Conservation (phyloP, 1,140 invertebrate species). For the Bombus fervidus region DNA sequence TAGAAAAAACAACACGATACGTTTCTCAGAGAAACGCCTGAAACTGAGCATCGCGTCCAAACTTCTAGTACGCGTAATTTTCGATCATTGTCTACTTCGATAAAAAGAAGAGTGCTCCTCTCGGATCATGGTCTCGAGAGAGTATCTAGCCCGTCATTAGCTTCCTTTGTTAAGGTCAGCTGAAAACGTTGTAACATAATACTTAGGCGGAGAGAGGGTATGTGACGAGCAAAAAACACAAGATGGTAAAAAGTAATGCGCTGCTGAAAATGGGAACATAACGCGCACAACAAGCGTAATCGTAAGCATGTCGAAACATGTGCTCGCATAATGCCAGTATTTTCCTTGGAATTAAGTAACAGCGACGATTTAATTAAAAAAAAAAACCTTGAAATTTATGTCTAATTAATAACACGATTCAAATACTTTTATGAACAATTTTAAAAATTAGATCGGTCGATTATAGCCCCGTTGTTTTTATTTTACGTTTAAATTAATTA, state of each 20-base stretch:
- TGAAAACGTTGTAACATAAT: not conserved
- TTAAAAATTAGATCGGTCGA: not conserved
- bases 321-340: not conserved
- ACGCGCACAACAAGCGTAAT: not conserved
- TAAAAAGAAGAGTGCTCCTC: not conserved
- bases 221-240: not conserved
- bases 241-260: not conserved
- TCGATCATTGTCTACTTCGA: not conserved
- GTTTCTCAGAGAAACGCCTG: too few species aligned
- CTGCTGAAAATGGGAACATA: not conserved
- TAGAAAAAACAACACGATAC: too few species aligned
- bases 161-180: not conserved
- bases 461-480: not conserved
- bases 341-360: not conserved
- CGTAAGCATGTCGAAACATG: not conserved
- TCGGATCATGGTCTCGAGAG: not conserved
- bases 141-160: not conserved
- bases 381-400: not conserved
- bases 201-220: not conserved
- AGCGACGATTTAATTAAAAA: not conserved
- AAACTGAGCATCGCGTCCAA: fast-evolving
- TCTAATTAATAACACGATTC: not conserved
- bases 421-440: not conserved
- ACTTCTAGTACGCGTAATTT: not conserved
- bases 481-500: not conserved